Conservation (phyloP, 2,888 invertebrate species). For the Drosophila mimica region DNA sequence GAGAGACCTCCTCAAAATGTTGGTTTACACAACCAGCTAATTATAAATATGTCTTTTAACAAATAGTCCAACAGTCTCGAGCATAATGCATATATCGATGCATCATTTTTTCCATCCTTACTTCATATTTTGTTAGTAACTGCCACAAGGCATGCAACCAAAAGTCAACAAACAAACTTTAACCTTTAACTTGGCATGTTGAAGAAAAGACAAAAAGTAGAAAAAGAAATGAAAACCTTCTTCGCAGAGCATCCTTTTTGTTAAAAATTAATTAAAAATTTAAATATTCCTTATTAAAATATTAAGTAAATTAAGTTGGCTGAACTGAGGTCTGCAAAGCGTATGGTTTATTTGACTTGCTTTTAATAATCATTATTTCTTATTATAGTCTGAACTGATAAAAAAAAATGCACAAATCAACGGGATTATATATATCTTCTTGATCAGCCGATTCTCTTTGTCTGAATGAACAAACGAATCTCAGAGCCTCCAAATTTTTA, state of each 20-base stretch:
- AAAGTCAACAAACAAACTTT: constrained; percentile 27
- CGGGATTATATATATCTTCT: not conserved
- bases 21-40: constrained; percentile 34
- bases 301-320: not conserved
- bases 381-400: not conserved
- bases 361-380: not conserved
- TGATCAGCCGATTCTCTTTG: not conserved
- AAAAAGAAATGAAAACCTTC: not conserved
- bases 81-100: constrained; percentile 13
- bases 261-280: not conserved
- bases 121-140: constrained; percentile 22
- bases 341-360: not conserved
- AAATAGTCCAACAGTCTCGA: not conserved
- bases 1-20: constrained; percentile 5
- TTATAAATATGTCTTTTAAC: constrained; percentile 27
- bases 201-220: constrained; percentile 12
- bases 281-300: not conserved
- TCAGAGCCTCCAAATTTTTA: too few species aligned
- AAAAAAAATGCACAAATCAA: not conserved
- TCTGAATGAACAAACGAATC: too few species aligned
- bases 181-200: constrained; percentile 56
- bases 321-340: not conserved
- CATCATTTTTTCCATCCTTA: constrained; percentile 25
- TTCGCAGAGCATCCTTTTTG: not conserved
- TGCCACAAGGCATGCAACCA: constrained; percentile 22